Conservation (phyloP, 1,140 invertebrate species). For the Euglossa dilemma region DNA sequence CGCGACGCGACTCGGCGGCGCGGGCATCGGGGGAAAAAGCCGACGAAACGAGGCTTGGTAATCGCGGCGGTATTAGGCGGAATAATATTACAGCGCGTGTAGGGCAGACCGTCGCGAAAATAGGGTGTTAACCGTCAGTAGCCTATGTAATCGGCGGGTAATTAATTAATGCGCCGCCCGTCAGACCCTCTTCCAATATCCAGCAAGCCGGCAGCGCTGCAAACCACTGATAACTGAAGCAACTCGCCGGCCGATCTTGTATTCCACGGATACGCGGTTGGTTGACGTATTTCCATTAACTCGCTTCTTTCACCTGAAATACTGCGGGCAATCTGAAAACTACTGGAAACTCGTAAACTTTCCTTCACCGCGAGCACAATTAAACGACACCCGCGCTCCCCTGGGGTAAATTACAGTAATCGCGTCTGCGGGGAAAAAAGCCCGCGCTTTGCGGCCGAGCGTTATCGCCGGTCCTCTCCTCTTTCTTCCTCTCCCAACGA, state of each 20-base stretch:
- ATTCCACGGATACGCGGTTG: slow-evolving; percentile 2
- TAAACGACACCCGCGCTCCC: too few species aligned
- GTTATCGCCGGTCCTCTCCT: neutral
- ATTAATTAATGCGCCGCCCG: slow-evolving; percentile 66
- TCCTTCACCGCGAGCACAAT: too few species aligned
- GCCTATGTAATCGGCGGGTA: slow-evolving; percentile 61
- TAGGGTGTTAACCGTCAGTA: slow-evolving; percentile 55
- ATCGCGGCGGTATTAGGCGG: slow-evolving; percentile 17
- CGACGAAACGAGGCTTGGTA: slow-evolving; percentile 36
- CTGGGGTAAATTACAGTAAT: too few species aligned
- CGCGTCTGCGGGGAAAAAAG: too few species aligned
- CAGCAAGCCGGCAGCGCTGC: slow-evolving; percentile 54
- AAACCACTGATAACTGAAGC: slow-evolving; percentile 68
- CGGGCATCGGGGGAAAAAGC: neutral
- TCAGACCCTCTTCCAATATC: slow-evolving; percentile 61
- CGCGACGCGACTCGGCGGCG: neutral
- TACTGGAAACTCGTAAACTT: too few species aligned
- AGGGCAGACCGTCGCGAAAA: slow-evolving; percentile 50
- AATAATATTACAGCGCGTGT: slow-evolving; percentile 37
- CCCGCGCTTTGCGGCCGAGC: too few species aligned
- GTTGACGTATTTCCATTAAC: slow-evolving; percentile 23
- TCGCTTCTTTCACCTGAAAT: neutral
- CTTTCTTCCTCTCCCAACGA: neutral
- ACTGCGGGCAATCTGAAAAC: too few species aligned
- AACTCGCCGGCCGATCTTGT: slow-evolving; percentile 54